Conservation (phyloP, 2,797 vertebrate species). For the Geotrypetes seraphini region DNA sequence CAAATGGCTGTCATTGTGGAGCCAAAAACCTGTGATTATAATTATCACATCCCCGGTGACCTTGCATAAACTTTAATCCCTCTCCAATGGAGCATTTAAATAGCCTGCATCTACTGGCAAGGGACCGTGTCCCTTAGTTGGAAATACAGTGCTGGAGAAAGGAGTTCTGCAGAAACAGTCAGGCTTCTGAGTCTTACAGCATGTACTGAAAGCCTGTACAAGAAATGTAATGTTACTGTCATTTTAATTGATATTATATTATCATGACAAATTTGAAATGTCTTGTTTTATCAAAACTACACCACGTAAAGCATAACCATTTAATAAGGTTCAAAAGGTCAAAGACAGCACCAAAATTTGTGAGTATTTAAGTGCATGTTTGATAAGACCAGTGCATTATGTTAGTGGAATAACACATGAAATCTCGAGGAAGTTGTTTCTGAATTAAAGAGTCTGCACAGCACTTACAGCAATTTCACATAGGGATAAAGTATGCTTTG, state of each 20-base stretch:
- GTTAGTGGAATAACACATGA: background rate
- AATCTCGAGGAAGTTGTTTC: too few relatives aligned
- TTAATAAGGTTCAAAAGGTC: conserved; percentile 30
- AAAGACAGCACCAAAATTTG: conserved; percentile 14
- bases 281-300: background rate
- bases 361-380: conserved; percentile 8
- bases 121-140: conserved; percentile 48
- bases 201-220: conserved; percentile 23
- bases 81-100: conserved; percentile 99
- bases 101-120: conserved; percentile 72
- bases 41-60: conserved; percentile 99
- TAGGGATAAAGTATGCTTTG: too few relatives aligned
- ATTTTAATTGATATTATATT: conserved; percentile 35
- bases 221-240: conserved; percentile 25
- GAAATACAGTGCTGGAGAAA: conserved; percentile 37
- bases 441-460: too few relatives aligned
- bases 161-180: conserved; percentile 55
- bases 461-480: too few relatives aligned
- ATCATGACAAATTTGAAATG: conserved; percentile 20
- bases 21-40: conserved; percentile 99
- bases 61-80: conserved; percentile 99
- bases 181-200: conserved; percentile 27
- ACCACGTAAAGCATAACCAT: conserved; percentile 10
- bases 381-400: conserved; percentile 12
- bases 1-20: conserved; percentile 99